phyloP scores from a whole-genome alignment of 2,888 invertebrate species.

The Tetrapedia diversipes region DNA sequence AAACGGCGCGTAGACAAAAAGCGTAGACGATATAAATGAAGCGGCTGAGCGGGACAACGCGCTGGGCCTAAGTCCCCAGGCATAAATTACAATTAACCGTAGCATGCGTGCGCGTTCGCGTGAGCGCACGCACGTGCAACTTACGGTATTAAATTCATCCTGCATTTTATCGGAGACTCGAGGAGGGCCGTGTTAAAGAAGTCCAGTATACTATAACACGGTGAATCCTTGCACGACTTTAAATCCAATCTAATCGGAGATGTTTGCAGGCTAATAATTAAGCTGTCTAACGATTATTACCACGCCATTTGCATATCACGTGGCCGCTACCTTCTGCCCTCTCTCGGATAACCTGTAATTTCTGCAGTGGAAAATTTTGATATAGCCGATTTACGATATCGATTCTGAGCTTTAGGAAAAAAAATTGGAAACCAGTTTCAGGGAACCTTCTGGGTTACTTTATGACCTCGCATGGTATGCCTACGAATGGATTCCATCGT shows the following conservation, averaged over 20 bases:
- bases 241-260: slow-evolving; percentile 21
- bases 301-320: slow-evolving; percentile 33
- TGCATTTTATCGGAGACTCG: slow-evolving; percentile 58
- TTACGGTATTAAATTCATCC: slow-evolving; percentile 67
- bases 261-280: slow-evolving; percentile 44
- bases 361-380: slow-evolving; percentile 23
- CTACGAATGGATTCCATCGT: slow-evolving; percentile 3
- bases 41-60: slow-evolving; percentile 44
- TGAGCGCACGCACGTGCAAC: slow-evolving; percentile 62
- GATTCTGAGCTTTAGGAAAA: background rate
- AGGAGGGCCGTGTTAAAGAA: slow-evolving; percentile 26
- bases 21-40: slow-evolving; percentile 52
- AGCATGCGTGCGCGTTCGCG: slow-evolving; percentile 59
- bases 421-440: slow-evolving; percentile 16
- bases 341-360: slow-evolving; percentile 22
- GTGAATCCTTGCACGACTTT: slow-evolving; percentile 4
- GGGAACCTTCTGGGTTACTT: background rate
- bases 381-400: slow-evolving; percentile 29
- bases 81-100: slow-evolving; percentile 75
- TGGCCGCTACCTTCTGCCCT: too few species aligned
- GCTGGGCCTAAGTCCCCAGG: slow-evolving; percentile 51
- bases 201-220: slow-evolving; percentile 4
- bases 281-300: slow-evolving; percentile 49
- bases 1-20: slow-evolving; percentile 48
- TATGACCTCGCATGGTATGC: background rate